Conservation (phyloP, 2,797 vertebrate species). For the Poliocrania exsul region DNA sequence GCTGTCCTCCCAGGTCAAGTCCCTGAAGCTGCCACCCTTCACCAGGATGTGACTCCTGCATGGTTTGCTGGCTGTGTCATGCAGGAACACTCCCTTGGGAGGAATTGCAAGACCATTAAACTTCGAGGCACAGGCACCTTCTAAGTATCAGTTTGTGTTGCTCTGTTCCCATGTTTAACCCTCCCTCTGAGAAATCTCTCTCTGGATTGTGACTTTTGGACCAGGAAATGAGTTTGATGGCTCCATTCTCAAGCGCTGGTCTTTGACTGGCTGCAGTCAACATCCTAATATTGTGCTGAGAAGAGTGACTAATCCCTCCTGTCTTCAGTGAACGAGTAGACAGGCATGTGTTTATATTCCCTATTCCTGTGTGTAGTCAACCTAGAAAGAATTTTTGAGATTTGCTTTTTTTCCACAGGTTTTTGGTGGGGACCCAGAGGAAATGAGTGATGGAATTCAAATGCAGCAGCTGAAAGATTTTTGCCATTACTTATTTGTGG, state of each 20-base stretch:
- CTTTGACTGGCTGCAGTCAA: conserved; percentile 31
- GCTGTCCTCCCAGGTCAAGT: background rate
- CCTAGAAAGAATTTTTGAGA: conserved; percentile 63
- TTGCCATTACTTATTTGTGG: conserved; percentile 7
- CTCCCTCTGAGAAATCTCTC: background rate
- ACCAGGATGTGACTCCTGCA: conserved; percentile 47
- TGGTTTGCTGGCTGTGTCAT: conserved; percentile 53
- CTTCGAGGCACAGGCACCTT: background rate
- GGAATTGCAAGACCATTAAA: background rate
- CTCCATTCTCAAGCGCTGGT: background rate
- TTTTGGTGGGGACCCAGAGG: conserved; percentile 43
- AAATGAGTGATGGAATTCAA: conserved; percentile 44
- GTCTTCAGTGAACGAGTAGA: conserved; percentile 72
- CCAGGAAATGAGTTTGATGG: background rate
- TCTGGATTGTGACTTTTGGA: background rate
- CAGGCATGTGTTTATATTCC: conserved; percentile 63
- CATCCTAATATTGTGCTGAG: conserved; percentile 68
- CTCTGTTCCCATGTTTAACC: background rate
- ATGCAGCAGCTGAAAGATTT: conserved; percentile 23
- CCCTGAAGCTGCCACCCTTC: background rate
- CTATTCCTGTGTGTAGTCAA: conserved; percentile 61
- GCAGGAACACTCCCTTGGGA: conserved; percentile 36
- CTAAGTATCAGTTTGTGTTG: background rate
- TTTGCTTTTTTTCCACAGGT: background rate
- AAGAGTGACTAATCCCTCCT: conserved; percentile 75